Evolutionary conservation across 2,113 vertebrate genomes (phyloP).

Genomic region (Jacana jacana): DNA sequence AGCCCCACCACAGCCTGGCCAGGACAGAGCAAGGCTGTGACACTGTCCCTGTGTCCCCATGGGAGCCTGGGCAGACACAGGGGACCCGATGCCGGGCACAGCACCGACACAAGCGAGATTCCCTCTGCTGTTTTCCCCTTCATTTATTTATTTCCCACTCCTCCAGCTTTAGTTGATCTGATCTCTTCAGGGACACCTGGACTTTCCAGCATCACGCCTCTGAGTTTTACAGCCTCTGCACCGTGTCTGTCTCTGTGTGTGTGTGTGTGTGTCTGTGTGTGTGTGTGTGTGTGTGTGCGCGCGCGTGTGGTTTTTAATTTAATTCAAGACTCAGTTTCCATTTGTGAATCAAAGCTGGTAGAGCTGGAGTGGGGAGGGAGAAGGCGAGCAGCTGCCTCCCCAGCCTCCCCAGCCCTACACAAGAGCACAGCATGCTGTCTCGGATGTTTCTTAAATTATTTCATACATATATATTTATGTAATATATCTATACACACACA

Average conservation of each 20-base stretch:
- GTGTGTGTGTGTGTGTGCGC: neutral
- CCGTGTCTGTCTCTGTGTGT: too few species aligned
- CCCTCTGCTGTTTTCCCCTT: neutral
- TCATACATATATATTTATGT: constrained; percentile 60
- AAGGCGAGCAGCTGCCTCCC: neutral
- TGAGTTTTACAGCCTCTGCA: neutral
- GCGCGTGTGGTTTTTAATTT: constrained; percentile 42
- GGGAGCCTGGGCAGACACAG: neutral
- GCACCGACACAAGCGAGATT: neutral
- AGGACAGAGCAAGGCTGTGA: neutral
- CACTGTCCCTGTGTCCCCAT: neutral
- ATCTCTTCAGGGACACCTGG: constrained; percentile 54
- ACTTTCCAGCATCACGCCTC: neutral
- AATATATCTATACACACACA: constrained; percentile 44
- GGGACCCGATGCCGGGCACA: neutral
- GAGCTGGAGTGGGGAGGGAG: neutral
- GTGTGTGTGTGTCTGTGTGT: neutral
- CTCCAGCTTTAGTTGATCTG: neutral
- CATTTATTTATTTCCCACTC: neutral
- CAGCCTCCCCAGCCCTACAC: neutral
- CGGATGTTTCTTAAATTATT: constrained; percentile 38
- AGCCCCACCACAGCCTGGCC: neutral
- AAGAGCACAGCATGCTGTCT: constrained; percentile 55
- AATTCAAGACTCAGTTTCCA: constrained; percentile 34
- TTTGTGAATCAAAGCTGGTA: constrained; percentile 45